Evolutionary conservation across 2,888 invertebrate genomes (phyloP).

Genomic region (Strigamia transsilvanica): DNA sequence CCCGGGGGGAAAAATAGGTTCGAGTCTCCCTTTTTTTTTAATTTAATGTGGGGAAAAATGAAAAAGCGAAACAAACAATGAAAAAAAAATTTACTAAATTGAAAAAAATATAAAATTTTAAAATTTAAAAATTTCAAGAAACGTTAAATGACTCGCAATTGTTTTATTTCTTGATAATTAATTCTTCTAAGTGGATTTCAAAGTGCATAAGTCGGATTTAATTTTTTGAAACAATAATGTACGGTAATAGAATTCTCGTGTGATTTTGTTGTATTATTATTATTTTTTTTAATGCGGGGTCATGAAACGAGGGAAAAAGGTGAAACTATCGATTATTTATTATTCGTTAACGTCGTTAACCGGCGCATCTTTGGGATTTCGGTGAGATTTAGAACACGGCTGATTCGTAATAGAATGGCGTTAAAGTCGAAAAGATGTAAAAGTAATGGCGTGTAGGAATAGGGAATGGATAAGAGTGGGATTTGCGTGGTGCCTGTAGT

Average conservation of each 20-base stretch:
- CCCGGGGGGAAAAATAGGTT: slow-evolving; percentile 11
- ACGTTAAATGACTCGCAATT: background rate
- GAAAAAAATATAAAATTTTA: background rate
- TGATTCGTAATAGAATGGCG: background rate
- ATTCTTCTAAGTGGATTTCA: background rate
- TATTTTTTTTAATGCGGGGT: background rate
- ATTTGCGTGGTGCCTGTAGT: background rate
- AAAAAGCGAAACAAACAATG: slow-evolving; percentile 6
- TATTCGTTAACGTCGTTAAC: background rate
- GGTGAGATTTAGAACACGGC: background rate
- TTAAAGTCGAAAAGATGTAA: background rate
- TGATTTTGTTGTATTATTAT: background rate
- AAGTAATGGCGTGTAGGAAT: background rate
- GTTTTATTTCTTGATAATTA: background rate
- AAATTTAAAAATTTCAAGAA: background rate
- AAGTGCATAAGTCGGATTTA: background rate
- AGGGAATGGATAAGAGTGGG: slow-evolving; percentile 1
- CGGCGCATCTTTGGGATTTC: background rate
- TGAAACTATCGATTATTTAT: background rate
- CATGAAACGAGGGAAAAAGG: background rate
- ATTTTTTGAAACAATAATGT: background rate
- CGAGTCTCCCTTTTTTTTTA: slow-evolving; percentile 14
- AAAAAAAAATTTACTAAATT: background rate
- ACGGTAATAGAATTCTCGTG: background rate
- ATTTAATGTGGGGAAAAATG: slow-evolving; percentile 26